Evolutionary conservation across 2,888 invertebrate species (phyloP).

Genomic region (Pachycephus smyrnensis): DNA sequence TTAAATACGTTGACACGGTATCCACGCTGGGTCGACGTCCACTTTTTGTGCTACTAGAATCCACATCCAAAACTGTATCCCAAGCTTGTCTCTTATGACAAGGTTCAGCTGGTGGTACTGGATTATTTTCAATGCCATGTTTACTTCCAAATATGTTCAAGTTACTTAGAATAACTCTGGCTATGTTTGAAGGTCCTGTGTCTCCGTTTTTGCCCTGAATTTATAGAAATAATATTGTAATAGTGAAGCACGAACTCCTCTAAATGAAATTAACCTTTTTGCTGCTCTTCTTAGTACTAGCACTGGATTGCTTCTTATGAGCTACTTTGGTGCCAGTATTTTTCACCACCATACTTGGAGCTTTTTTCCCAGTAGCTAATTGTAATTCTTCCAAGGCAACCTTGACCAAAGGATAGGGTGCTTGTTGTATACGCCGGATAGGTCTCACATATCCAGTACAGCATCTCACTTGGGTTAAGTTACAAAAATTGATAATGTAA

Average conservation of each 20-base stretch:
- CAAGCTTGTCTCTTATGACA: conserved; percentile 57
- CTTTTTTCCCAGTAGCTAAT: conserved; percentile 39
- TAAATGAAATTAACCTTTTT: conserved; percentile 58
- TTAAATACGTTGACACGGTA: conserved; percentile 89
- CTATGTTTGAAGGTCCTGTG: conserved; percentile 74
- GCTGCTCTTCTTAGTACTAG: conserved; percentile 64
- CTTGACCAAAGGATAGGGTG: conserved; percentile 85
- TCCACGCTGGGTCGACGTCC: conserved; percentile 86
- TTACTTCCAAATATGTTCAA: conserved; percentile 80
- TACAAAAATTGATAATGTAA: conserved; percentile 81
- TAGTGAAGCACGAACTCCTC: not conserved
- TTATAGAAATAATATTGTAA: not conserved
- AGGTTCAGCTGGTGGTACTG: conserved; percentile 48
- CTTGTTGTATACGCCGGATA: conserved; percentile 81
- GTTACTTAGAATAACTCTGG: conserved; percentile 83
- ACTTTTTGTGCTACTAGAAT: conserved; percentile 81
- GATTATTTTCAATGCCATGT: conserved; percentile 48
- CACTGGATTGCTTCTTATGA: conserved; percentile 56
- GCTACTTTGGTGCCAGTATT: conserved; percentile 48
- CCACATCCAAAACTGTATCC: conserved; percentile 72
- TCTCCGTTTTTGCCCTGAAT: conserved; percentile 63
- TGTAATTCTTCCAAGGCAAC: conserved; percentile 70
- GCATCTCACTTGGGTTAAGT: conserved; percentile 80
- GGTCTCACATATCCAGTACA: conserved; percentile 78
- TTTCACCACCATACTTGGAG: conserved; percentile 43